Evolutionary conservation across 2,797 vertebrate genomes (phyloP).

Genomic region (Phoeniculus purpureus): DNA sequence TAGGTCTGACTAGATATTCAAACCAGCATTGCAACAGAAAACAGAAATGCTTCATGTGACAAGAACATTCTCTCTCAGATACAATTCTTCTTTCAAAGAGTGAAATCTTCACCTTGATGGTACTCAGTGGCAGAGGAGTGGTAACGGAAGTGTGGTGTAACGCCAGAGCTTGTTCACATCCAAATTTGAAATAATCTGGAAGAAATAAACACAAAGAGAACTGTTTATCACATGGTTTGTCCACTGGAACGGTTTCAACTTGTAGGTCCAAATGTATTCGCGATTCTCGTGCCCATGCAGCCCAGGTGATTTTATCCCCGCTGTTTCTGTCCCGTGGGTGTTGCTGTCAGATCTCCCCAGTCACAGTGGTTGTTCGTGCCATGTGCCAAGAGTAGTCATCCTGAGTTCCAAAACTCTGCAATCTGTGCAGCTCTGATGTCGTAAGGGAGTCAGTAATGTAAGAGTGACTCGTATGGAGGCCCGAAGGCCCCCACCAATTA

Average conservation of each 20-base stretch:
- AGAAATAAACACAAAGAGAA: background rate
- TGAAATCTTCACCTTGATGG: background rate
- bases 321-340: background rate
- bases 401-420: slow-evolving; percentile 14
- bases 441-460: slow-evolving; percentile 45
- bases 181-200: background rate
- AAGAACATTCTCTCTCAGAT: slow-evolving; percentile 10
- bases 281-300: background rate
- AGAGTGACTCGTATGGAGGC: background rate
- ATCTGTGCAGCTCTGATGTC: slow-evolving; percentile 41
- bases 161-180: background rate
- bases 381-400: slow-evolving; percentile 26
- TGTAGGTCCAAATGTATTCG: slow-evolving; percentile 9
- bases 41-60: slow-evolving; percentile 36
- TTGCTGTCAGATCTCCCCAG: slow-evolving; percentile 33
- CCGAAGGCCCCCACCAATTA: slow-evolving; percentile 53
- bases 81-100: background rate
- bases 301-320: slow-evolving; percentile 1
- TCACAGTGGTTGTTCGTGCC: background rate
- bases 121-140: slow-evolving; percentile 4
- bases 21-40: slow-evolving; percentile 3
- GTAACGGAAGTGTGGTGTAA: slow-evolving; percentile 3
- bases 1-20: slow-evolving; percentile 8
- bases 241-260: background rate
- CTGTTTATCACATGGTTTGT: background rate